A percentile compares a stretch with the other conserved stretches of the same genome.
phyloP scores from a whole-genome alignment of 2,113 vertebrate genomes.

The Myxocyprinus asiaticus region DNA sequence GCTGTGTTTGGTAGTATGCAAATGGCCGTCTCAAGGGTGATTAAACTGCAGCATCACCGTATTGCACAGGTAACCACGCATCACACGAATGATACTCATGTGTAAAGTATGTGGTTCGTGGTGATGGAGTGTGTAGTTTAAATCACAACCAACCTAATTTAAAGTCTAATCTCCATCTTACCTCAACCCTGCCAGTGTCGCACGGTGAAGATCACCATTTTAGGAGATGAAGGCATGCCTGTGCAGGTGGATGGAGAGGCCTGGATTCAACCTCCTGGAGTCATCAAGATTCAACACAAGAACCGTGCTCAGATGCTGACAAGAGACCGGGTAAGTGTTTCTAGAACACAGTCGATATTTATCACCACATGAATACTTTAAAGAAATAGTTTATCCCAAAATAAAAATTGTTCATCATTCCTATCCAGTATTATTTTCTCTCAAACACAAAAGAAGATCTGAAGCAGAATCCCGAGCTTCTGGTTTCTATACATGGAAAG shows the following conservation, averaged over 20 bases:
- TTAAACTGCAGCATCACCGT: conserved; percentile 95
- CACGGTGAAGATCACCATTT: conserved; percentile 96
- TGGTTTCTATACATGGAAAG: no score
- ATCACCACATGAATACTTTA: background rate
- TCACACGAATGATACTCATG: background rate
- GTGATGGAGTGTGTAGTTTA: background rate
- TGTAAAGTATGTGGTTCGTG: background rate
- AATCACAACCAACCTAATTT: background rate
- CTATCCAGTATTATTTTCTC: no score
- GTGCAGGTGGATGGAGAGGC: conserved; percentile 97
- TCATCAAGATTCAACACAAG: conserved; percentile 98
- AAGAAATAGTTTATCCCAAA: no score
- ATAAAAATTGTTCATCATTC: no score
- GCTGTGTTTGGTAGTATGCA: conserved; percentile 98
- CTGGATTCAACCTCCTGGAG: conserved; percentile 95
- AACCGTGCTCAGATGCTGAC: conserved; percentile 98
- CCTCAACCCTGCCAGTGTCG: conserved; percentile 77
- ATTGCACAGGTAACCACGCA: conserved; percentile 87
- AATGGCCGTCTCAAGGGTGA: conserved; percentile 97
- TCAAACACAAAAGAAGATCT: no score
- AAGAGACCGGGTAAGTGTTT: conserved; percentile 87
- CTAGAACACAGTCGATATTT: background rate
- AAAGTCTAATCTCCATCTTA: no score
- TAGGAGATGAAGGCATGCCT: conserved; percentile 95
- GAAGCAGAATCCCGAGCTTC: no score